Conservation (phyloP, 2,797 vertebrate genomes). For the Hippoglossus hippoglossus region DNA sequence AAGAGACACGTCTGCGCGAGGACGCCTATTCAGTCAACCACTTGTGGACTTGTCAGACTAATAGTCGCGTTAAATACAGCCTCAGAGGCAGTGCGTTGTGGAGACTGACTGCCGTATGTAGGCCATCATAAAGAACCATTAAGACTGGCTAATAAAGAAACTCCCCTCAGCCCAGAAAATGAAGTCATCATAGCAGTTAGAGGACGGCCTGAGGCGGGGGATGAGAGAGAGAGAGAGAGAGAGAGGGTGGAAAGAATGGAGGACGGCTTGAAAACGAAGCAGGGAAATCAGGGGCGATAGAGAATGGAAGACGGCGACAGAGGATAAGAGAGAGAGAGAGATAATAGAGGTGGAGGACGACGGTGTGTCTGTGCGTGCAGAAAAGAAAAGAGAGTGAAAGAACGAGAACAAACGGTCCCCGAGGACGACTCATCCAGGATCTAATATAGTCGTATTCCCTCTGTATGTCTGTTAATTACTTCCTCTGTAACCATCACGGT, state of each 20-base stretch:
- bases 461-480: conserved; percentile 80
- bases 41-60: conserved; percentile 49
- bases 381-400: conserved; percentile 44
- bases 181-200: conserved; percentile 73
- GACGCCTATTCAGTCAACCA: conserved; percentile 24
- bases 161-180: conserved; percentile 65
- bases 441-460: conserved; percentile 79
- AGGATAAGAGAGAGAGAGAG: not conserved
- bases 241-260: not conserved
- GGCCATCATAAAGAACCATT: conserved; percentile 70
- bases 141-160: conserved; percentile 70
- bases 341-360: conserved; percentile 11
- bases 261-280: too few species aligned
- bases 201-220: conserved; percentile 49
- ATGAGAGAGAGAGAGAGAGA: conserved; percentile 17
- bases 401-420: conserved; percentile 75
- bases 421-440: conserved; percentile 71
- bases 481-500: conserved; percentile 61
- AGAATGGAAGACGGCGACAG: not conserved
- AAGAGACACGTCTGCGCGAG: not conserved
- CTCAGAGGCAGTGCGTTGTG: conserved; percentile 34
- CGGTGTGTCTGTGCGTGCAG: not conserved
- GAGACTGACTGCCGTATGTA: conserved; percentile 53
- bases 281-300: conserved; percentile 28
- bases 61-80: conserved; percentile 56